Base-by-base conservation (phyloP, 2,797 vertebrate species). In the Phataginus tricuspis region DNA sequence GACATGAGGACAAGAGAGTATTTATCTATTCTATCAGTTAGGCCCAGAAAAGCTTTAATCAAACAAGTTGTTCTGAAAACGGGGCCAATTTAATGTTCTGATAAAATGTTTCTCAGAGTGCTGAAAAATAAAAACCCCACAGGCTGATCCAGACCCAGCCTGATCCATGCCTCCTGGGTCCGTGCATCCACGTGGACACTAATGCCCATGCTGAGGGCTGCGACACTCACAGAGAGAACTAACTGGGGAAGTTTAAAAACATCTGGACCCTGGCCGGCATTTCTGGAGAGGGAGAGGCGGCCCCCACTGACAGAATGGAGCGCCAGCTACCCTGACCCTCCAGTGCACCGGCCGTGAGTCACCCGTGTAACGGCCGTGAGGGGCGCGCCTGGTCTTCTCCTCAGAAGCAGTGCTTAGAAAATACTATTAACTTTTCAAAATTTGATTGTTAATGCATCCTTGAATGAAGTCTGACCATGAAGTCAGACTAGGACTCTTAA, bases 311-410 rank as follows among this genome's bases (percentile, higher is more conserved):
- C 1, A 39, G 66, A 12, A 7, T 23, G 0, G 12, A 31, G 64
- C 15, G 3, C 39, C 0, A 4, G n/a, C 31, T 59, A 16, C 18
- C 59, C 29, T 12, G 16, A 7, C 8, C 51, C 53, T 59, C 10
- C 13, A 25, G 14, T 0, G 0, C 4, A 23, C 7, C 15, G 55
- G 29, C 16, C 2, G 0, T 51, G 29, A 63, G 42, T 63, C 63
- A 63, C 1, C 53, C n/a, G 53, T 5, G 34, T 53, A 21, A 53
- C 11, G 10, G 7, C 61, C 16, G 53, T 1, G 0, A 25, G 1
- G 37, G 0, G 12, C 29, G 42, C 29, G 42, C n/a, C 77, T 51
- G 42, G 45, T 45, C 31, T 14, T 34, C 69, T 69, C 59, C 18
- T 75, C 59, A 75, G 61, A 82, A 69, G 34, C 51, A 68, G 42